phyloP scores from a whole-genome alignment of 1,140 invertebrate genomes.

The Drosophila pallidifrons region DNA sequence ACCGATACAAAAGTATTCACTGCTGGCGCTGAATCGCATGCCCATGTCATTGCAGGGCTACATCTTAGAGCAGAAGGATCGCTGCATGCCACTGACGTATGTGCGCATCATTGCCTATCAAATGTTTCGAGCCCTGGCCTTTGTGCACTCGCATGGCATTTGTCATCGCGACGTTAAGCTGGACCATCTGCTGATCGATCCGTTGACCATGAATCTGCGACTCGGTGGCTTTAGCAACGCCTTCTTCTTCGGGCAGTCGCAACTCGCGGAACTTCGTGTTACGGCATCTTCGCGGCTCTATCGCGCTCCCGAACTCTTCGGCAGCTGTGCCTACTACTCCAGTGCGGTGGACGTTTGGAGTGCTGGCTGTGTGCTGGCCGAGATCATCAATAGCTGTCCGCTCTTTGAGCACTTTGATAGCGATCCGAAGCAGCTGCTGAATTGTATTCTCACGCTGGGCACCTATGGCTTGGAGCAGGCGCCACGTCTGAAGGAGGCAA shows the following conservation, averaged over 20 bases:
- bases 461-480: conserved; percentile 34
- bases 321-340: conserved; percentile 99
- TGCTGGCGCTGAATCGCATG: conserved; percentile 58
- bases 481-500: background rate
- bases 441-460: conserved; percentile 37
- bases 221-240: conserved; percentile 99
- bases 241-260: conserved; percentile 90
- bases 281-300: conserved; percentile 97
- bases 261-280: too few relatives aligned
- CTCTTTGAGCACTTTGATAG: conserved; percentile 89
- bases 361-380: conserved; percentile 98
- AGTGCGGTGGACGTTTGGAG: conserved; percentile 98
- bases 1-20: conserved; percentile 3
- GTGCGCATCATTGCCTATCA: conserved; percentile 90
- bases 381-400: conserved; percentile 97
- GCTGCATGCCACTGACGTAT: conserved; percentile 9
- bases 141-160: conserved; percentile 98
- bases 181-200: conserved; percentile 98
- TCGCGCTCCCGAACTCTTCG: conserved; percentile 98
- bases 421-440: conserved; percentile 12
- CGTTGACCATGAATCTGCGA: conserved; percentile 97
- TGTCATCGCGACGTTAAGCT: conserved; percentile 99
- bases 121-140: conserved; percentile 98
- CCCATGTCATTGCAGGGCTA: conserved; percentile 52
- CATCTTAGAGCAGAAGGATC: background rate